phyloP scores from a whole-genome alignment of 1,140 invertebrate genomes.

The Aphidius ervi region DNA sequence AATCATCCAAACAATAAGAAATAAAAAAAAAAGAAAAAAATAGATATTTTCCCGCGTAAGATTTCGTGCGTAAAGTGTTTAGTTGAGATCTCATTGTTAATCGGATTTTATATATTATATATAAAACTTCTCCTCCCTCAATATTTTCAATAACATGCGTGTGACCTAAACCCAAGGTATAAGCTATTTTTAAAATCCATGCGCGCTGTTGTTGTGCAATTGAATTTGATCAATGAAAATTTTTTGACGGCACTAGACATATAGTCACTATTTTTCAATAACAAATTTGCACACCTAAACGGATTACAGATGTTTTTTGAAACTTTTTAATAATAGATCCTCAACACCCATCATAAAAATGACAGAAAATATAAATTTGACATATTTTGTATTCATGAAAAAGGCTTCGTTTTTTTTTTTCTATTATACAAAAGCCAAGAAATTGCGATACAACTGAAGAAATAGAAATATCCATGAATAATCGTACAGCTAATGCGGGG shows the following conservation, averaged over 20 bases:
- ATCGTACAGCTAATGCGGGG: constrained; percentile 27
- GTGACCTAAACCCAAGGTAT: too few relatives aligned
- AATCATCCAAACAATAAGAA: constrained; percentile 5
- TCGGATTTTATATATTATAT: too few relatives aligned
- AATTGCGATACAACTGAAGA: neutral
- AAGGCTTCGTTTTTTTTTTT: too few relatives aligned
- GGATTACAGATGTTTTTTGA: constrained; percentile 52
- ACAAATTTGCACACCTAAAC: constrained; percentile 53
- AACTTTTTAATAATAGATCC: constrained; percentile 15
- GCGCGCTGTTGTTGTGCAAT: too few relatives aligned
- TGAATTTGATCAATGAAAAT: constrained; percentile 4
- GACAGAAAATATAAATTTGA: constrained; percentile 1
- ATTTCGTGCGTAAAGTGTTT: constrained; percentile 16
- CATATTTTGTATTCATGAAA: neutral
- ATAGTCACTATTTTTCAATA: constrained; percentile 35
- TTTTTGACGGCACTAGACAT: constrained; percentile 20
- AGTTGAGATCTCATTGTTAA: neutral
- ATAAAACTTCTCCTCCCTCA: neutral
- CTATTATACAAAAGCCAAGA: constrained; percentile 1
- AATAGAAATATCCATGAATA: constrained; percentile 17
- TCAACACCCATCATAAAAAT: constrained; percentile 7
- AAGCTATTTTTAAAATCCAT: too few relatives aligned
- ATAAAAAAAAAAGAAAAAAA: constrained; percentile 2
- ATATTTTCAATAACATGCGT: too few relatives aligned
- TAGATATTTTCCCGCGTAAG: too few relatives aligned